Evolutionary conservation across 2,113 vertebrate genomes (phyloP).

Genomic region (Corythornis vintsioides): DNA sequence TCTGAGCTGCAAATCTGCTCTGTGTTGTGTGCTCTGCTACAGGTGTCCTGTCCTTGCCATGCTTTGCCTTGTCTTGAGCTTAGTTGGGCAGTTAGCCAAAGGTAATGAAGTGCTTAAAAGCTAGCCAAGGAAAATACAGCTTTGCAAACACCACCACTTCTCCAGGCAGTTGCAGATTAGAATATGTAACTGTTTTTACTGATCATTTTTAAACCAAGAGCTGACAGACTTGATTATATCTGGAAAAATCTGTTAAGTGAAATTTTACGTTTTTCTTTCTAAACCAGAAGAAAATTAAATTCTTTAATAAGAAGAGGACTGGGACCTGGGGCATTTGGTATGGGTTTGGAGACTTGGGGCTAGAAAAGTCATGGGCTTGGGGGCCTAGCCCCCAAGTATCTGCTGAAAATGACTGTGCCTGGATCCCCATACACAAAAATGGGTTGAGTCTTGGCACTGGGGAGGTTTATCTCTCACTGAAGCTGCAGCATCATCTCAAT

Average conservation of each 20-base stretch:
- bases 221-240: neutral
- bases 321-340: neutral
- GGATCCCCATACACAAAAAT: neutral
- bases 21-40: neutral
- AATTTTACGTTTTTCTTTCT: neutral
- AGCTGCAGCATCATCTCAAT: neutral
- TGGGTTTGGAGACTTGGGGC: neutral
- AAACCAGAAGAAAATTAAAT: neutral
- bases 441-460: neutral
- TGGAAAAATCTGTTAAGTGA: neutral
- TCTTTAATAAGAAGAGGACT: neutral
- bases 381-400: neutral
- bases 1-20: neutral
- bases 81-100: neutral
- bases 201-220: neutral
- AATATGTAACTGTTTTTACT: neutral
- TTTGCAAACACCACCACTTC: neutral
- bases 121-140: conserved; percentile 47
- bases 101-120: conserved; percentile 1
- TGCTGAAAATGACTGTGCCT: neutral
- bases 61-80: neutral
- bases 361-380: neutral
- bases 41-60: neutral
- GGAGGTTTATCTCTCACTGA: neutral
- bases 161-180: neutral